Percentiles rank a stretch among this genome's conserved stretches.
Conservation (phyloP, 2,797 vertebrate genomes). For the Mus spretus region DNA sequence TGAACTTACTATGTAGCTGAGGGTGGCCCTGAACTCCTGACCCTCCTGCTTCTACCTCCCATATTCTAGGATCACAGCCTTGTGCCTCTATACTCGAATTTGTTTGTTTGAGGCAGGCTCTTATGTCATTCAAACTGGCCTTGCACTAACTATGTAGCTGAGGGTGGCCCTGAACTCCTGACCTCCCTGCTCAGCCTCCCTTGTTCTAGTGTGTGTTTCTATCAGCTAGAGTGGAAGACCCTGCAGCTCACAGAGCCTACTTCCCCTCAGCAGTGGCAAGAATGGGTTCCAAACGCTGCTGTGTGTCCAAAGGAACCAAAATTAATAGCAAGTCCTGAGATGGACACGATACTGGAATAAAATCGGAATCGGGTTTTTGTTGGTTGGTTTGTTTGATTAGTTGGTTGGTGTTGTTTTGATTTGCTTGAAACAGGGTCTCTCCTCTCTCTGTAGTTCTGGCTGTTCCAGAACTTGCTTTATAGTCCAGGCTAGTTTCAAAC, state of each 20-base stretch:
- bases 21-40: background rate
- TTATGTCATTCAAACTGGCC: background rate
- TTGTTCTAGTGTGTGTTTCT: background rate
- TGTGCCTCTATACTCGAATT: too few species aligned
- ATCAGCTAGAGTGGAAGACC: background rate
- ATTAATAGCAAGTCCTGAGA: background rate
- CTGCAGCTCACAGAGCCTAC: background rate
- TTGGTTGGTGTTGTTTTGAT: background rate
- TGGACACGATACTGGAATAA: background rate
- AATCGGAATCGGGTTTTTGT: background rate
- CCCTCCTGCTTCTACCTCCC: background rate
- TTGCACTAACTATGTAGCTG: background rate
- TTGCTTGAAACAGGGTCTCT: background rate
- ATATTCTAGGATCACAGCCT: too few species aligned
- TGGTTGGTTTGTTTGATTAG: too few species aligned
- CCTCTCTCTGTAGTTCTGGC: background rate
- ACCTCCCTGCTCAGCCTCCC: background rate
- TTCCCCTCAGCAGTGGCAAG: background rate
- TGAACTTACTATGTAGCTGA: background rate
- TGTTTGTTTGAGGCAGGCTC: too few species aligned
- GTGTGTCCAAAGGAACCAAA: background rate
- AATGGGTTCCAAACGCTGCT: background rate
- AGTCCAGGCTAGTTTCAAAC: background rate
- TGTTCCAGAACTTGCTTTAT: too few species aligned
- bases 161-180: background rate